Evolutionary conservation across 2,797 vertebrate species (phyloP), one percentile per base, ranked within the genome.

Genomic region (Sternotherus odoratus): DNA sequence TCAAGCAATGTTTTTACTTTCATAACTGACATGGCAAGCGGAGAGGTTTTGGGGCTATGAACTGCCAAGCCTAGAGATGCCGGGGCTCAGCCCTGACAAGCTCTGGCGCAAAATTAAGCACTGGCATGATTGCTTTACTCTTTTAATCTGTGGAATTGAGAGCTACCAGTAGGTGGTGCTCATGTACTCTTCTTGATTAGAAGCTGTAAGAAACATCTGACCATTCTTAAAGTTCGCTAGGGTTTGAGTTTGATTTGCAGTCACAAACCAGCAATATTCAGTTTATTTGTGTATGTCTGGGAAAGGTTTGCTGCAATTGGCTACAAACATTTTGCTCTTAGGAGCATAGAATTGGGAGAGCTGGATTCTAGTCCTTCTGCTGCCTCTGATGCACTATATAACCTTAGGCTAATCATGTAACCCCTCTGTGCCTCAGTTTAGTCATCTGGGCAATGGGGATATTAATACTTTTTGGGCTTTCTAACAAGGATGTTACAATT

Each of bases 131-230:
- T 66, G 1, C 24, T n/a, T n/a, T n/a, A n/a, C n/a, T n/a, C n/a
- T n/a, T n/a, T 30, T 19, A 36, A 10, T 87, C 4, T 8, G 36
- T 53, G 50, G 49, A 9, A 1, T 77, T 39, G 66, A 2, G 1
- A 56, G 78, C 57, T 92, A 63, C 95, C 96, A 95, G 96, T 79
- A 96, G 96, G 85, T 96, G 96, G 96, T 96, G 96, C 96, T 96
- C 82, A 51, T 1, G 96, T 4, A 85, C 50, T 96, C 96, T 74
- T 83, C 85, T 92, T 79, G 60, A 4, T 84, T 66, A 53, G 66
- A 46, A 85, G 36, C 50, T 28, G 26, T 3, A 36, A 2, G 63
- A 30, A 0, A 1, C 36, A 46, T 77, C 56, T 7, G 78, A 82
- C 54, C 78, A 1, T 46, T 0, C 9, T 28, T 2, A 19, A 9